Evolutionary conservation across 2,888 invertebrate species (phyloP), one percentile per base, ranked within the genome.

Genomic region (Pseudoips prasinana): DNA sequence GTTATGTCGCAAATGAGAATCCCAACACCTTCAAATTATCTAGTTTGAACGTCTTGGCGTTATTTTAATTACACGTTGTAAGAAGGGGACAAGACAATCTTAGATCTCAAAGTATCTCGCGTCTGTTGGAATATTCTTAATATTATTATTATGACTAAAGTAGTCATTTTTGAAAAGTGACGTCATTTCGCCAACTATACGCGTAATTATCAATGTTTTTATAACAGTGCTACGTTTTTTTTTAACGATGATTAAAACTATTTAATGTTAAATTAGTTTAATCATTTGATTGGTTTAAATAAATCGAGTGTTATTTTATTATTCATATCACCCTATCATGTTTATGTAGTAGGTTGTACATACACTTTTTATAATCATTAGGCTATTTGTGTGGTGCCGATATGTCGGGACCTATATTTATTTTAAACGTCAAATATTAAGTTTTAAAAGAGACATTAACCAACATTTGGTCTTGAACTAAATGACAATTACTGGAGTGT

Each of bases 281-380:
- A 48, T 39, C 39, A 33, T 48, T 43, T 34, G 8, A 47, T 39
- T 33, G 27, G 29, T 32, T 39, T 25, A 25, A 20, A 34, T 24
- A 30, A 22, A 43, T 18, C 8, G 23, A 27, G 31, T 42, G 43
- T 43, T 48, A 48, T 42, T 41, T 33, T 29, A 50, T 38, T 20
- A n/a, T 20, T 55, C 38, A 57, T 44, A 39, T 51, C 39, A 56
- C 48, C 32, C 34, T 46, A 10, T 47, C 47, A 47, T 46, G 20
- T 41, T 56, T 64, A 58, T 55, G 30, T 53, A 51, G 52, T 65
- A 60, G 62, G 48, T 63, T 72, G 71, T 72, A 70, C 51, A 72
- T 72, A 69, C 54, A 65, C 58, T 61, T 63, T 65, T 65, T 60
- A 61, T 65, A 64, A 49, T 36, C 29, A 51, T 54, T 60, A 58